Percentiles rank a stretch among this genome's conserved stretches.
Conservation (phyloP, 2,888 invertebrate species). For the Lissocephala sabroskyi region DNA sequence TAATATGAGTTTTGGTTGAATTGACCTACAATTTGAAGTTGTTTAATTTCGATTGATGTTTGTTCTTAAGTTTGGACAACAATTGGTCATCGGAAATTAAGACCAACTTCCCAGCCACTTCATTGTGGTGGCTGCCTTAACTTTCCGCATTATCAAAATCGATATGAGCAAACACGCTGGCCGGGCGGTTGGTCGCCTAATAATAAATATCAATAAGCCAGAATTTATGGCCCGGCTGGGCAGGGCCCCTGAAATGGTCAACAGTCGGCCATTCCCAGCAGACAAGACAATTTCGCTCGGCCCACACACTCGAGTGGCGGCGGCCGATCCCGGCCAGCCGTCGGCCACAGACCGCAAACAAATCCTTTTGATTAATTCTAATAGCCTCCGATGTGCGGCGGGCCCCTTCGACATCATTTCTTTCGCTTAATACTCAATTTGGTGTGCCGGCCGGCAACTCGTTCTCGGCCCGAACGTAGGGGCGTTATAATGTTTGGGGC, state of each 20-base stretch:
- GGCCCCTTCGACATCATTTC: conserved; percentile 58
- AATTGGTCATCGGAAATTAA: no score
- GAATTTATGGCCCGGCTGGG: conserved; percentile 45
- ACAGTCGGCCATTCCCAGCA: conserved; percentile 5
- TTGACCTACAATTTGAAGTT: no score
- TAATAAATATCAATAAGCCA: conserved; percentile 61
- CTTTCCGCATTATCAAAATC: conserved; percentile 42
- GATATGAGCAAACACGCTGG: conserved; percentile 38
- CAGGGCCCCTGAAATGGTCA: conserved; percentile 16
- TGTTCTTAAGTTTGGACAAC: no score
- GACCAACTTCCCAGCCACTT: conserved; percentile 12
- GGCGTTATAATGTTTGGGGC: conserved; percentile 24
- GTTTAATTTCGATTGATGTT: no score
- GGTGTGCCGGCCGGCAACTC: conserved; percentile 24
- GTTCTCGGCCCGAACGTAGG: not conserved
- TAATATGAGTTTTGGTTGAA: no score
- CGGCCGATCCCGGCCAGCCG: conserved; percentile 20
- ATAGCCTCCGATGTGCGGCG: conserved; percentile 59
- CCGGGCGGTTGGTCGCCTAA: conserved; percentile 52
- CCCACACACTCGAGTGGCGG: conserved; percentile 2
- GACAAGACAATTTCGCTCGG: not conserved
- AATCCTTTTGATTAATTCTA: conserved; percentile 65
- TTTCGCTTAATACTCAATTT: conserved; percentile 62
- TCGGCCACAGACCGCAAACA: conserved; percentile 40
- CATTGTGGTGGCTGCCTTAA: not conserved